Conservation (phyloP, 1,140 invertebrate genomes). For the Proales similis region DNA sequence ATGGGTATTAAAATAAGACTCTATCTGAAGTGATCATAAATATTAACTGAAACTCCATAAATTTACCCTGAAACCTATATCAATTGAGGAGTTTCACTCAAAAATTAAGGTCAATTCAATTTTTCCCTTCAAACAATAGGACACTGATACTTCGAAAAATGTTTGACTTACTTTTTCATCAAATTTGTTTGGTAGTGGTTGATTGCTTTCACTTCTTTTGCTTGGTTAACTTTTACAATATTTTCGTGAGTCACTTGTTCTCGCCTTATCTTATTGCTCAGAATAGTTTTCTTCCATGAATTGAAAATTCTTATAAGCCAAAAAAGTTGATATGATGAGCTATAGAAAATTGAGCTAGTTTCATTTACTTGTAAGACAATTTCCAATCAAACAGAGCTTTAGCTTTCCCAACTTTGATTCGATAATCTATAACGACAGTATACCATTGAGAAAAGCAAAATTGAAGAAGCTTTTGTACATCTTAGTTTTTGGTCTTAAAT, state of each 20-base stretch:
- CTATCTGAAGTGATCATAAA: too few relatives aligned
- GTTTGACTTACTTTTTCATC: constrained; percentile 40
- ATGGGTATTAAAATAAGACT: too few relatives aligned
- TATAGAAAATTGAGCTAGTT: neutral
- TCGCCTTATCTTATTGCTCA: neutral
- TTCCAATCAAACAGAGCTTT: constrained; percentile 50
- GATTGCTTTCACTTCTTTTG: constrained; percentile 43
- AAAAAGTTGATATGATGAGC: neutral
- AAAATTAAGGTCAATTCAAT: too few relatives aligned
- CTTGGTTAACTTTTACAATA: neutral
- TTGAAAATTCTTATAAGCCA: constrained; percentile 26
- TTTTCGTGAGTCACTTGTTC: constrained; percentile 11
- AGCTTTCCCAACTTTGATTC: constrained; percentile 47
- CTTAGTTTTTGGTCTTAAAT: neutral
- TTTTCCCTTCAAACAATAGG: too few relatives aligned
- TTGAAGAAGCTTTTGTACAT: neutral
- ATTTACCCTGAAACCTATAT: too few relatives aligned
- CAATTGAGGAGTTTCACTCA: too few relatives aligned
- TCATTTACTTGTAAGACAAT: constrained; percentile 38
- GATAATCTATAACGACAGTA: constrained; percentile 44
- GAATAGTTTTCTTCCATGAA: constrained; percentile 23
- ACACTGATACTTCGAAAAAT: neutral
- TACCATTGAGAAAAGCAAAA: constrained; percentile 49
- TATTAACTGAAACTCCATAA: too few relatives aligned
- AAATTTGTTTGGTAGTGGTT: constrained; percentile 41